Evolutionary conservation across 2,113 vertebrate genomes (phyloP).

Genomic region (Zosterops borbonicus): DNA sequence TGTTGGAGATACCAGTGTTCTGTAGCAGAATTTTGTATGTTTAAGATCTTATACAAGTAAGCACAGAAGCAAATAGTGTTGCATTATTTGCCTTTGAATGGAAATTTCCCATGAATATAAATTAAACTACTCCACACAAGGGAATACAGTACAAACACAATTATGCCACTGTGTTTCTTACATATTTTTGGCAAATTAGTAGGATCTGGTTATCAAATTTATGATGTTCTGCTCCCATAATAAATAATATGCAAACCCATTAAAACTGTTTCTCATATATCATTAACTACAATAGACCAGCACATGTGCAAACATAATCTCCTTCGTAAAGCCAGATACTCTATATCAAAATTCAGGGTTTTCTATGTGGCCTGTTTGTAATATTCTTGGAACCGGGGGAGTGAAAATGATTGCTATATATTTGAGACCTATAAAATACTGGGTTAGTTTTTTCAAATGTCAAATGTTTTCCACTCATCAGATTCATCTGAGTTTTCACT

Average conservation of each 20-base stretch:
- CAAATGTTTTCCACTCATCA: neutral
- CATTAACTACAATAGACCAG: neutral
- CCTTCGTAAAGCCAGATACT: slow-evolving; percentile 27
- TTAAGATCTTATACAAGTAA: neutral
- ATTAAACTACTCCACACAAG: neutral
- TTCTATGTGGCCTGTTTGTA: neutral
- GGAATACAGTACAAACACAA: neutral
- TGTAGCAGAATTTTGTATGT: neutral
- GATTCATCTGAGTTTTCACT: neutral
- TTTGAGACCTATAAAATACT: neutral
- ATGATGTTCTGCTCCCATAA: slow-evolving; percentile 2
- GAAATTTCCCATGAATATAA: slow-evolving; percentile 33
- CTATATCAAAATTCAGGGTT: neutral
- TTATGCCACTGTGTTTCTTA: slow-evolving; percentile 22
- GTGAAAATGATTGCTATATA: neutral
- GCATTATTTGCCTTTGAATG: neutral
- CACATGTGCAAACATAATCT: slow-evolving; percentile 24
- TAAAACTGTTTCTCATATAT: slow-evolving; percentile 41
- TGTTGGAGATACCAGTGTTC: neutral
- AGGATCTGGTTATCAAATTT: slow-evolving; percentile 49
- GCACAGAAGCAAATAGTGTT: neutral
- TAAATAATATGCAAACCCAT: slow-evolving; percentile 29
- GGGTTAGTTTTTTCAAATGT: neutral
- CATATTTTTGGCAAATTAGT: slow-evolving; percentile 49
- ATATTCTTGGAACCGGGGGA: neutral